Conservation (phyloP, 2,113 vertebrate species). For the Oncorhynchus nerka region DNA sequence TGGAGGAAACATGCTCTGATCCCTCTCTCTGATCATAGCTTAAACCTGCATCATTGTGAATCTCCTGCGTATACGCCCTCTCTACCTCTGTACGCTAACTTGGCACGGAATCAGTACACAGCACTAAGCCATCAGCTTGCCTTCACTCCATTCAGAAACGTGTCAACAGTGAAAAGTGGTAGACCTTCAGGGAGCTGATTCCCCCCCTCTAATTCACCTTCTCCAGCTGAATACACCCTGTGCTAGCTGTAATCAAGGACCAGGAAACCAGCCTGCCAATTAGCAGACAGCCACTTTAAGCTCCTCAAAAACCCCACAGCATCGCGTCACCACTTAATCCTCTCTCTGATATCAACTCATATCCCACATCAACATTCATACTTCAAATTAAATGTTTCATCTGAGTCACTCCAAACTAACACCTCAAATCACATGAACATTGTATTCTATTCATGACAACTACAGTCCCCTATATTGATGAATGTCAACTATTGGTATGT, state of each 20-base stretch:
- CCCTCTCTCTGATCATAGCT: constrained; percentile 54
- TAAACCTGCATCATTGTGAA: constrained; percentile 48
- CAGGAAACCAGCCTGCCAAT: too few relatives aligned
- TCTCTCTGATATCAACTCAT: background rate
- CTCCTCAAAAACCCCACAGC: background rate
- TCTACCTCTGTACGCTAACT: background rate
- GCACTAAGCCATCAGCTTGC: background rate
- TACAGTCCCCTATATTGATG: too few relatives aligned
- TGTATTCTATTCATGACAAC: too few relatives aligned
- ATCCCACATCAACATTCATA: background rate
- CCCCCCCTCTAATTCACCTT: background rate
- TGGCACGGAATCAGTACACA: background rate
- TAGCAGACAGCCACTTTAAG: too few relatives aligned
- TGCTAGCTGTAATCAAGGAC: too few relatives aligned
- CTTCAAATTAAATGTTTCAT: too few relatives aligned
- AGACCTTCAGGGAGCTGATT: background rate
- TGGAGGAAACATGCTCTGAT: constrained; percentile 47
- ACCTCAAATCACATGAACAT: too few relatives aligned
- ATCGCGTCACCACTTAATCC: background rate
- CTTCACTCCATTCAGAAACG: background rate
- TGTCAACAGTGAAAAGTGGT: background rate
- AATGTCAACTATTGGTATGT: too few relatives aligned
- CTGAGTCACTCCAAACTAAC: too few relatives aligned
- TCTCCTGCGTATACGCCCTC: background rate
- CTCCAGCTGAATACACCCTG: background rate